phyloP scores from a whole-genome alignment of 2,113 vertebrate species.

The Trematocara zebra region DNA sequence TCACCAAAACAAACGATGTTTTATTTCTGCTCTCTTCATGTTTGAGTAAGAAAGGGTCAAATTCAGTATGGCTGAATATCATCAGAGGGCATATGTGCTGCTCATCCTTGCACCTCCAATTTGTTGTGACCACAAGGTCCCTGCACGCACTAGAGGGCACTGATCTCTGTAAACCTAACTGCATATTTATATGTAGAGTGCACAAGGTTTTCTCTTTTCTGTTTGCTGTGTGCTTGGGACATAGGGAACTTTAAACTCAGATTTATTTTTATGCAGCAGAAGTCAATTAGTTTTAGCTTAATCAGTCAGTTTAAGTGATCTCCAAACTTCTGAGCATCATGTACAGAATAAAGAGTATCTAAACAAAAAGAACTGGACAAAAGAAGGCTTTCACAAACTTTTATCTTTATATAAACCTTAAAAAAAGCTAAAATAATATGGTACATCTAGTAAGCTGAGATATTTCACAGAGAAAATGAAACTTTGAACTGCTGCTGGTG shows the following conservation, averaged over 20 bases:
- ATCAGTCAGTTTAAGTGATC: not conserved
- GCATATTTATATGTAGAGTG: not conserved
- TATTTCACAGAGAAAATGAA: not conserved
- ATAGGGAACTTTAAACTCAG: not conserved
- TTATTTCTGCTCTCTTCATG: not conserved
- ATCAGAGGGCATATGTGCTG: not conserved
- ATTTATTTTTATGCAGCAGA: not conserved
- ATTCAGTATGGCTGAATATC: not conserved
- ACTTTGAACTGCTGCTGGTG: not conserved
- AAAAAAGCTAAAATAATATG: not conserved
- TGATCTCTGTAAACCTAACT: not conserved
- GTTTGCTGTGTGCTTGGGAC: not conserved
- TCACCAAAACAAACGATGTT: not conserved
- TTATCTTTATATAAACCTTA: not conserved
- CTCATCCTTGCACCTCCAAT: not conserved
- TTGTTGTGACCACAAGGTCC: not conserved
- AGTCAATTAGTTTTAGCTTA: not conserved
- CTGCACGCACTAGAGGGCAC: not conserved
- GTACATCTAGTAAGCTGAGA: not conserved
- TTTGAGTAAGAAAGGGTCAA: not conserved
- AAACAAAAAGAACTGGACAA: not conserved
- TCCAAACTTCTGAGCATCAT: not conserved
- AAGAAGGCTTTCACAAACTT: not conserved
- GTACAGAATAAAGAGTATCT: not conserved
- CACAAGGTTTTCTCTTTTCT: not conserved